A percentile compares a stretch with the other conserved stretches of the same genome.
Conservation (phyloP, 2,888 invertebrate species). For the Athripsodes cinereus region DNA sequence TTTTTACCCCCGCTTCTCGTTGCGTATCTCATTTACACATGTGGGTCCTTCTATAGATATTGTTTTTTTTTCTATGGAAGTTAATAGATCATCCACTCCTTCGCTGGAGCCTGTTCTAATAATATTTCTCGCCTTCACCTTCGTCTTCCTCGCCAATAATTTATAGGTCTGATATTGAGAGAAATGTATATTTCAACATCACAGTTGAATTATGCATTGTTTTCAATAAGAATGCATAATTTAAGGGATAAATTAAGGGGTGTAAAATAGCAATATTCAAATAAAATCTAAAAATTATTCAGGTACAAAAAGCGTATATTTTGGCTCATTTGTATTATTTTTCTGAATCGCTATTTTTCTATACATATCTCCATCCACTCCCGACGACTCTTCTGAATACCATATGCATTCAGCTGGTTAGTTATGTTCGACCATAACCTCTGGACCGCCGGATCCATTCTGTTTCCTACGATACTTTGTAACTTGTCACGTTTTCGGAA, state of each 20-base stretch:
- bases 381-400: neutral
- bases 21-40: neutral
- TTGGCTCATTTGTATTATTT: neutral
- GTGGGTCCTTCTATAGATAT: neutral
- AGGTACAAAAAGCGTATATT: no score
- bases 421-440: neutral
- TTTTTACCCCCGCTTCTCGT: neutral
- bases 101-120: neutral
- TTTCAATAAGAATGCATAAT: no score
- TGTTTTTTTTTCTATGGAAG: neutral
- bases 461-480: neutral
- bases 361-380: conserved; percentile 5
- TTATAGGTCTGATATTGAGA: neutral
- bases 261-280: no score
- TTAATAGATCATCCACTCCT: neutral
- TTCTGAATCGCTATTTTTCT: neutral
- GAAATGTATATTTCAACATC: no score
- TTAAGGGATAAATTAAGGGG: no score
- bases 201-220: no score
- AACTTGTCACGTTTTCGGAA: neutral
- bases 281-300: no score
- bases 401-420: neutral
- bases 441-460: neutral
- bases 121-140: neutral
- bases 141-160: neutral